Evolutionary conservation across 2,113 vertebrate genomes (phyloP).

Genomic region (Seriola quinqueradiata): DNA sequence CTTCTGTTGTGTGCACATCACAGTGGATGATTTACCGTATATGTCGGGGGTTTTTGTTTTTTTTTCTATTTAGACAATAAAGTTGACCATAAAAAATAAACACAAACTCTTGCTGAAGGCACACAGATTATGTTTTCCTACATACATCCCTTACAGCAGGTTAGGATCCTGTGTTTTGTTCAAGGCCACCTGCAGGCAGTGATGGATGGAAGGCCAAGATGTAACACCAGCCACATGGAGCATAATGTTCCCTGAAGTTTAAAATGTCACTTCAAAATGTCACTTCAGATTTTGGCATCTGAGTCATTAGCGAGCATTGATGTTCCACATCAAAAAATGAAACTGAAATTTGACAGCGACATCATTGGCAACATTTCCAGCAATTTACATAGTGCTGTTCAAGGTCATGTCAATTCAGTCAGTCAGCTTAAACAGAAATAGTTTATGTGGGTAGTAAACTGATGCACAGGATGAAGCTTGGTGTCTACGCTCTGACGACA

Average conservation of each 20-base stretch:
- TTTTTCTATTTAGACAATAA: too few species aligned
- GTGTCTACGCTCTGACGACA: neutral
- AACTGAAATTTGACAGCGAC: neutral
- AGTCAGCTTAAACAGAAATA: neutral
- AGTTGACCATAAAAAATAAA: too few species aligned
- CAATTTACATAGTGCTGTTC: neutral
- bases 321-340: conserved; percentile 38
- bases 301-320: conserved; percentile 33
- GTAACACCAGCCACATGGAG: conserved; percentile 21
- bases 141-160: neutral
- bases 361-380: conserved; percentile 30
- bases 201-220: conserved; percentile 7
- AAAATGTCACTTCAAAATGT: conserved; percentile 65
- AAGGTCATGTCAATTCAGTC: neutral
- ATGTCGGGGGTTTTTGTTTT: too few species aligned
- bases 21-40: neutral
- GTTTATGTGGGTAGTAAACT: neutral
- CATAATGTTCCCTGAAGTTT: conserved; percentile 51
- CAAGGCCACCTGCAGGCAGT: conserved; percentile 18
- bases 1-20: neutral
- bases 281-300: conserved; percentile 38
- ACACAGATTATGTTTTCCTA: neutral
- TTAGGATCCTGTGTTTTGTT: conserved; percentile 29
- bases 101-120: neutral
- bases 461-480: neutral